Percentiles rank a stretch among this genome's conserved stretches.
Conservation (phyloP, 2,888 invertebrate genomes). For the Palloptera scutellata region DNA sequence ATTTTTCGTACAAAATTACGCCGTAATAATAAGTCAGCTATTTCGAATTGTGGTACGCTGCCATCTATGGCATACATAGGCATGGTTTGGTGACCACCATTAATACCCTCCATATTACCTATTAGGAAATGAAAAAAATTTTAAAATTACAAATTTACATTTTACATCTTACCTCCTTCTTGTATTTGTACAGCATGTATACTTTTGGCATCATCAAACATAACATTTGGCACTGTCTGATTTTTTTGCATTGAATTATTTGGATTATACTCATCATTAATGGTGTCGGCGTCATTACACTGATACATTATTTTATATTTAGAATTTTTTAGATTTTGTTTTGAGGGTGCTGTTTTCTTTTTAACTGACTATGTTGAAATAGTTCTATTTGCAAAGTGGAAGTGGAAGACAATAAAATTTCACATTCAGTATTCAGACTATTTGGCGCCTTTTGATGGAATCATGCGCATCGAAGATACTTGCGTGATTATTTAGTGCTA, state of each 20-base stretch:
- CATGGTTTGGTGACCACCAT: constrained; percentile 5
- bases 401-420: not conserved
- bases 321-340: not conserved
- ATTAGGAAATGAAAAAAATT: too few species aligned
- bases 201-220: constrained; percentile 29
- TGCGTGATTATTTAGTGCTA: too few species aligned
- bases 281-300: not conserved
- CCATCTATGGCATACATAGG: constrained; percentile 19
- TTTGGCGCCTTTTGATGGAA: constrained; percentile 28
- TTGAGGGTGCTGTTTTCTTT: constrained; percentile 11
- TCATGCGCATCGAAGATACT: constrained; percentile 29
- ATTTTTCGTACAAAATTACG: constrained; percentile 32
- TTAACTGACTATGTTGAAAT: not conserved
- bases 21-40: constrained; percentile 30
- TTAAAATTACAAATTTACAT: too few species aligned
- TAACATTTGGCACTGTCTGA: constrained; percentile 34
- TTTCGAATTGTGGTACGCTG: constrained; percentile 30
- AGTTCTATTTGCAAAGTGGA: too few species aligned
- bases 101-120: not conserved
- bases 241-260: constrained; percentile 1
- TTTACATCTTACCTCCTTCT: constrained; percentile 22
- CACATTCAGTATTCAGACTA: constrained; percentile 30
- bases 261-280: constrained; percentile 5
- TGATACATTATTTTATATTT: not conserved
- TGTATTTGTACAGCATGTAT: constrained; percentile 16